Conservation (phyloP, 2,113 vertebrate genomes). For the Cynocephalus volans region DNA sequence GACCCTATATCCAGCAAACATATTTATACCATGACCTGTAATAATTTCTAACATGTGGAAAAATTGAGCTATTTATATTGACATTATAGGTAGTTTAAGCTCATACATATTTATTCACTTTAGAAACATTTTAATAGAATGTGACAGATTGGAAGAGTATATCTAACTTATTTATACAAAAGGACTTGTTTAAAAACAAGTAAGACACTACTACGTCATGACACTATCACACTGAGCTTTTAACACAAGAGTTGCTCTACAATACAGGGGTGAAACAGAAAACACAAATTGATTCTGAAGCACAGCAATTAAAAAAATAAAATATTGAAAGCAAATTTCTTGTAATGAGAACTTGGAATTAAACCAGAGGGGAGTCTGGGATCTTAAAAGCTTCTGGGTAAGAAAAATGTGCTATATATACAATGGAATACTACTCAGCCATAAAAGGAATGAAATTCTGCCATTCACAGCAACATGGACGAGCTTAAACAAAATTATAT, state of each 20-base stretch:
- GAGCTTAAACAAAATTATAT: no score
- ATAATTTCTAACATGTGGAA: background rate
- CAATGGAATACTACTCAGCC: no score
- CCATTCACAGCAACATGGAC: no score
- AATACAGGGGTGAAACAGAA: slow-evolving; percentile 83
- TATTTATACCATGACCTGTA: background rate
- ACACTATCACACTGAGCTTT: slow-evolving; percentile 87
- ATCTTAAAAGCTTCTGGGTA: no score
- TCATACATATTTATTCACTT: background rate
- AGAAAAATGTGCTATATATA: no score
- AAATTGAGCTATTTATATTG: background rate
- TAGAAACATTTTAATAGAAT: background rate
- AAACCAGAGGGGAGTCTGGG: slow-evolving; percentile 43
- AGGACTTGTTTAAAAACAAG: slow-evolving; percentile 93
- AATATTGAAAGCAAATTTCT: slow-evolving; percentile 86
- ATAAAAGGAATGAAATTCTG: no score
- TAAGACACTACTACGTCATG: slow-evolving; percentile 92
- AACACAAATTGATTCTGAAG: slow-evolving; percentile 85
- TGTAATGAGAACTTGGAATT: slow-evolving; percentile 83
- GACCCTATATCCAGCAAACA: background rate
- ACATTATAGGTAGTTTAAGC: background rate
- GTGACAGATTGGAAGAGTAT: background rate
- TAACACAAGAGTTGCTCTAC: slow-evolving; percentile 86
- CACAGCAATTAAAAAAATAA: slow-evolving; percentile 87
- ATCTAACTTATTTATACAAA: slow-evolving; percentile 88